phyloP scores from a whole-genome alignment of 2,113 vertebrate species.

The Oxygymnocypris stewartii region DNA sequence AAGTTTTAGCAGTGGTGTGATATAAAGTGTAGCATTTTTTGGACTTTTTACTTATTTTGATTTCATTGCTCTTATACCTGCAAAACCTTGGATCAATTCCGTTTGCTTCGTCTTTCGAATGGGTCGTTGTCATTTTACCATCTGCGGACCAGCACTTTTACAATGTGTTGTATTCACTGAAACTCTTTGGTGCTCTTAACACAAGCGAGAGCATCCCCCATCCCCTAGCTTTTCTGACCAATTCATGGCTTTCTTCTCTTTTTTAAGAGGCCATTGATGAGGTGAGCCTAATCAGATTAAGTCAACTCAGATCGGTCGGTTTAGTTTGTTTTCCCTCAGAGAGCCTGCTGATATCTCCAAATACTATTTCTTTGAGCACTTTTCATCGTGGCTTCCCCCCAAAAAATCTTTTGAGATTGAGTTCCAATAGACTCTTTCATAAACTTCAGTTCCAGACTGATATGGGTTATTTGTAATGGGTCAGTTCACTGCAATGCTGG shows the following conservation, averaged over 20 bases:
- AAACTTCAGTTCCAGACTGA: constrained; percentile 75
- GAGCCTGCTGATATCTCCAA: constrained; percentile 81
- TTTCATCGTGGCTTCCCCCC: constrained; percentile 73
- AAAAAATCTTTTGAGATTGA: constrained; percentile 79
- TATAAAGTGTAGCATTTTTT: constrained; percentile 61
- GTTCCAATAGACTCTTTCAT: constrained; percentile 83
- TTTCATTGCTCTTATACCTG: constrained; percentile 82
- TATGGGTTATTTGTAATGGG: constrained; percentile 87
- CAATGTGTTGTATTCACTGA: constrained; percentile 80
- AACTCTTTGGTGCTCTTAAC: constrained; percentile 74
- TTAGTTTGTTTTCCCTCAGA: constrained; percentile 89
- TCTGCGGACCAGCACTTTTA: constrained; percentile 81
- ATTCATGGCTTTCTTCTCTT: constrained; percentile 80
- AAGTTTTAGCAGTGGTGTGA: constrained; percentile 64
- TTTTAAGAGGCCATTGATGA: constrained; percentile 88
- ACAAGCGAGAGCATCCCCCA: constrained; percentile 69
- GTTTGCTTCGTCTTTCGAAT: constrained; percentile 78
- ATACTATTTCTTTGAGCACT: constrained; percentile 79
- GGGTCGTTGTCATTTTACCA: constrained; percentile 86
- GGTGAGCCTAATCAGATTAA: constrained; percentile 96
- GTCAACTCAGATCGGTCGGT: constrained; percentile 85
- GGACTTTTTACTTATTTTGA: constrained; percentile 69
- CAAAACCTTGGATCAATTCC: constrained; percentile 72
- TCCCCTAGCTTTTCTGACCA: constrained; percentile 74
- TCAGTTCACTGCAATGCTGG: constrained; percentile 84